Conservation (phyloP, 1,140 invertebrate species). For the Panagrolaimus sp. region DNA sequence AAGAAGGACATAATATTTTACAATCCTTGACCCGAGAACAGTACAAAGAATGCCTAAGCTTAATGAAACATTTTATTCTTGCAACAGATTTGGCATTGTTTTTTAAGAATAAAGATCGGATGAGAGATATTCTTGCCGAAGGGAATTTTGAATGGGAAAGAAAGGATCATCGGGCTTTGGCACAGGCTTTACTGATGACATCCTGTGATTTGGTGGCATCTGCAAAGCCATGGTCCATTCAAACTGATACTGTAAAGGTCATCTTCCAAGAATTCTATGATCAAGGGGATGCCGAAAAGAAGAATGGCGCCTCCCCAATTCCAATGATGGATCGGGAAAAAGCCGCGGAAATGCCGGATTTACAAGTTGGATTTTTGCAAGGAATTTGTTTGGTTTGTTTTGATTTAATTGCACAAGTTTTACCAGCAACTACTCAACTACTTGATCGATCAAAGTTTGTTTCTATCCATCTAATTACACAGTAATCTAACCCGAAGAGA, state of each 20-base stretch:
- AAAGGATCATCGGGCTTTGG: constrained; percentile 60
- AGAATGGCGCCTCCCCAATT: constrained; percentile 69
- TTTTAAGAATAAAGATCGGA: constrained; percentile 71
- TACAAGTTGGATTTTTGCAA: constrained; percentile 69
- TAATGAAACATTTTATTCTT: constrained; percentile 75
- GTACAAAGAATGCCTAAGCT: constrained; percentile 72
- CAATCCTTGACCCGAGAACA: constrained; percentile 64
- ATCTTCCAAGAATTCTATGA: constrained; percentile 82
- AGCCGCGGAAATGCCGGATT: constrained; percentile 69
- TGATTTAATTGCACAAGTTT: constrained; percentile 67
- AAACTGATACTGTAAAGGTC: constrained; percentile 72
- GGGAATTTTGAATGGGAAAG: constrained; percentile 46
- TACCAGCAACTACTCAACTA: constrained; percentile 67
- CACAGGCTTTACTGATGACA: constrained; percentile 74
- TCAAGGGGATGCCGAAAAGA: constrained; percentile 72
- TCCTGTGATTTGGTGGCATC: constrained; percentile 76
- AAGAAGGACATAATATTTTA: constrained; percentile 78
- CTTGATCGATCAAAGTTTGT: neutral
- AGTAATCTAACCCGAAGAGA: too few species aligned
- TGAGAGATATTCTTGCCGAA: constrained; percentile 42
- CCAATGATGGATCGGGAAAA: constrained; percentile 77
- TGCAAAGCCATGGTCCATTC: constrained; percentile 77
- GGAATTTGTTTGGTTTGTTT: constrained; percentile 79
- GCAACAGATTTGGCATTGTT: constrained; percentile 77
- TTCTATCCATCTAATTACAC: too few species aligned